Base-by-base conservation (phyloP, 2,888 invertebrate genomes). In the Polymixis flavicincta region DNA sequence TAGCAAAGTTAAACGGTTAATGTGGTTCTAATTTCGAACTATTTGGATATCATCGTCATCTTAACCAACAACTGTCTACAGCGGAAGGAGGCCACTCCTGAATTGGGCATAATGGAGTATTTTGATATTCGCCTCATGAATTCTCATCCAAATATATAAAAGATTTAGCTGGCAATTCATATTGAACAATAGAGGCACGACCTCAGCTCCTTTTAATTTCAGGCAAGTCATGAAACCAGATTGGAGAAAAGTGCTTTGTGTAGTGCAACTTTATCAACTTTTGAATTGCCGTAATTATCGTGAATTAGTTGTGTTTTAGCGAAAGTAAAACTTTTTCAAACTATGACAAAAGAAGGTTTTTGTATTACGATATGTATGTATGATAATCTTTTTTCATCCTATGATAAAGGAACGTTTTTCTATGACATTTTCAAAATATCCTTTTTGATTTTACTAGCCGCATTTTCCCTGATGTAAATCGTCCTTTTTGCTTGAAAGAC, bases 111-210 rank as follows among this genome's bases (percentile, higher is more conserved):
- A 61, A 82, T 82, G 37, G n/a, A 76, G 25, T 52, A 25, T 57
- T 76, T 64, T 54, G 50, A 82, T 76, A 76, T 59, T 64, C 48
- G 45, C 13, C 45, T 78, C 82, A 76, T 75, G 48, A 82, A 67
- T 50, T 52, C 22, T 64, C 32, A 37, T 61, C 55, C 57, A 61
- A 66, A 68, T 55, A 71, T 48, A 45, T 78, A 50, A 59, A 75
- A 55, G 17, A 82, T 68, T 68, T 50, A 66, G 50, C 63, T 45
- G 42, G 42, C 25, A 45, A 61, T 74, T 81, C 50, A 45, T 66
- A 32, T n/a, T 19, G 63, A 76, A 79, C 82, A 76, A 79, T 64
- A 68, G 57, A n/a, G 25, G 63, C 82, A 82, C 52, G 68, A 76
- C 17, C n/a, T 57, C 1, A 28, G 55, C 37, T 70, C 37, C 52